Base-by-base conservation (phyloP, 2,888 invertebrate genomes). In the Heteromyza rotundicornis region DNA sequence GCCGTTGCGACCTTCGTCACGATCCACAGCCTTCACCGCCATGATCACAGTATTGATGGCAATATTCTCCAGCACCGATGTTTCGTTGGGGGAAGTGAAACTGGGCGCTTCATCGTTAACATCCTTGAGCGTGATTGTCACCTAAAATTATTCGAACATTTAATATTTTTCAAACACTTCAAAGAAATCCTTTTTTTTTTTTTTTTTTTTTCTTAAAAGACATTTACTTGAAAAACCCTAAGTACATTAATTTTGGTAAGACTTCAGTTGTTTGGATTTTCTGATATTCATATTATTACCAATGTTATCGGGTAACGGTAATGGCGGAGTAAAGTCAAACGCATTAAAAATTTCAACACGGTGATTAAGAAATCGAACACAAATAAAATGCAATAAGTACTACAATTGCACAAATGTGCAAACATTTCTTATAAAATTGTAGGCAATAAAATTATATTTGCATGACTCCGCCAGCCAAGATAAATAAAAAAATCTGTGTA, bases 81-180 rank as follows among this genome's bases (percentile, higher is more conserved):
- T 92, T 76, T 89, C 88, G 77, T 92, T 92, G 20, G 91, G 87
- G 2, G 93, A 90, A 67, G 91, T 87, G 83, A 96, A 95, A 77
- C 90, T 89, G 2, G 96, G 96, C 36, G 92, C 89, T 87, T 94
- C 91, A 81, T 97, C 96, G 84, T 97, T 96, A 66, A 95, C 92
- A 83, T 97, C 96, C 79, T 92, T 90, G 58, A 97, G 86, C 65
- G 90, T 89, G 68, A 96, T 90, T 56, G 91, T 92, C 60, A 96
- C 95, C 95, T 95, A 86, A 69, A 82, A 74, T 62, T n/a, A n/a
- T n/a, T n/a, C n/a, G n/a, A n/a, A 60, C 62, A 60, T 16, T 47
- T 47, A 47, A 8, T 5, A 32, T n/a, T n/a, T n/a, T n/a, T n/a
- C n/a, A n/a, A n/a, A n/a, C n/a, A n/a, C n/a, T n/a, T n/a, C n/a